Evolutionary conservation across 2,797 vertebrate species (phyloP), one percentile per base, ranked within the genome.

Genomic region (Agapornis canus): DNA sequence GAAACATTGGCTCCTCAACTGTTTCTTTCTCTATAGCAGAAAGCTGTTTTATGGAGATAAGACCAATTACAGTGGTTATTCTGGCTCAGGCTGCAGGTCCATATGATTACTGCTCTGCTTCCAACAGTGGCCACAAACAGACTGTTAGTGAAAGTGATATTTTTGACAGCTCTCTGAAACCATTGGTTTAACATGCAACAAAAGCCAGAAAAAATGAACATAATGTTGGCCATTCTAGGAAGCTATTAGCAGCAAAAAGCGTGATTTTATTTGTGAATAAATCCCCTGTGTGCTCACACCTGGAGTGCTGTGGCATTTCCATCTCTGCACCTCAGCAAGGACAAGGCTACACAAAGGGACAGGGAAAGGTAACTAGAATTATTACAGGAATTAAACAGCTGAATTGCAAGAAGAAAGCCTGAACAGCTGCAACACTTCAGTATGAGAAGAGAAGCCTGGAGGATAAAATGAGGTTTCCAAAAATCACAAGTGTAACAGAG

Each of bases 1-100:
- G 43, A 7, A 32, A 20, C 35, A 3, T 13, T 42, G 0, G 0
- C 9, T 17, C n/a, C 64, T 52, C 64, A 9, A 5, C 32, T 3
- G 10, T 6, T 81, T 52, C 45, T 27, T n/a, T 26, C 40, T 17
- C 64, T 10, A 8, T 21, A 56, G 63, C 71, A 42, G 17, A 52
- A 66, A 81, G 39, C 52, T 22, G 6, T 16, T 56, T 49, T 12
- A 32, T 2, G 1, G 70, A 81, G 37, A 25, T 18, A 26, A 48
- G 66, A 72, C 47, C 57, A 71, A 84, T 54, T 22, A 54, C n/a
- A 17, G 20, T 32, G 4, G 49, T 39, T 45, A 54, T 39, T 65
- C 35, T 40, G 37, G 48, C 39, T 77, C 31, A 39, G 47, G 18
- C 60, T 17, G 45, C 7, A 2, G 42, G 77, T 23, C 47, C 22